phyloP scores from a whole-genome alignment of 2,113 vertebrate species.

The Eptesicus fuscus region DNA sequence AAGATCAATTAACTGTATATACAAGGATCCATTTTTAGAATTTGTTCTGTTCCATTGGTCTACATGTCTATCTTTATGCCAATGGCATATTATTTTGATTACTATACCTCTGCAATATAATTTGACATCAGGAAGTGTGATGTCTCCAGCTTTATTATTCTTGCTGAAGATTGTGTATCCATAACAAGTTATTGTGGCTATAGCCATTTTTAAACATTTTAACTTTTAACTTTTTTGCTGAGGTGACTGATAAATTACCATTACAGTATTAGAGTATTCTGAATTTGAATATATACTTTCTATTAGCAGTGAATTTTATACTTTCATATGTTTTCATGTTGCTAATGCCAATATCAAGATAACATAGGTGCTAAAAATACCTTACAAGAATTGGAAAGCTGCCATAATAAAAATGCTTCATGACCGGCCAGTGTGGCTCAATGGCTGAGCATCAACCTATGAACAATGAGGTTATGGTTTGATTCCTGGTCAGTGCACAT shows the following conservation, averaged over 20 bases:
- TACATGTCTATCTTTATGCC: background rate
- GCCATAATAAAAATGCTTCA: background rate
- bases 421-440: no score
- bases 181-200: background rate
- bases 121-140: background rate
- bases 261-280: background rate
- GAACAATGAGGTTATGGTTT: no score
- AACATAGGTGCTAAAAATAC: background rate
- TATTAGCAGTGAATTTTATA: background rate
- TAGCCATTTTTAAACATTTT: background rate
- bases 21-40: background rate
- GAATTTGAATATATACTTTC: background rate
- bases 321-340: background rate
- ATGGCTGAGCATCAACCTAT: no score
- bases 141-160: background rate
- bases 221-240: background rate
- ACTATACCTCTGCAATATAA: background rate
- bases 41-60: background rate
- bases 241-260: background rate
- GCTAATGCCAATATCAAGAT: background rate
- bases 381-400: background rate
- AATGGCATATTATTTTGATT: background rate
- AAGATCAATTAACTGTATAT: background rate
- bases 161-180: background rate
- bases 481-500: no score